Conservation (phyloP, 1,140 invertebrate species). For the Harpegnathos saltator region DNA sequence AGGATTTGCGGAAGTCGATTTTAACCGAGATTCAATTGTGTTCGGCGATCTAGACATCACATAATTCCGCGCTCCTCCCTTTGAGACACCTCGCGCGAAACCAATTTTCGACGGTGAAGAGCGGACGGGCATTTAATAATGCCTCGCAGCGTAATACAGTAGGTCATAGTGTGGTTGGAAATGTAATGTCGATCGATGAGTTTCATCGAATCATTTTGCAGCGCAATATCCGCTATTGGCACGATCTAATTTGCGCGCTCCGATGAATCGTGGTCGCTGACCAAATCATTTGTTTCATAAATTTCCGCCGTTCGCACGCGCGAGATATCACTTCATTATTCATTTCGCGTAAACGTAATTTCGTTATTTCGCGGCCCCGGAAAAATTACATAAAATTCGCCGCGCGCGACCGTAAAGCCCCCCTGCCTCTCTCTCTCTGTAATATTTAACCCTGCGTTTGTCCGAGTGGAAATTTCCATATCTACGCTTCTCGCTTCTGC, state of each 20-base stretch:
- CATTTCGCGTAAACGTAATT: constrained; percentile 17
- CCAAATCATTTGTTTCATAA: constrained; percentile 60
- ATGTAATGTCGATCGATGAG: constrained; percentile 55
- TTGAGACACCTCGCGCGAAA: constrained; percentile 37
- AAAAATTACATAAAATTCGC: constrained; percentile 28
- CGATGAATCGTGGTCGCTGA: constrained; percentile 46
- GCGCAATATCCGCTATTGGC: constrained; percentile 54
- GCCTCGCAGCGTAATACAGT: constrained; percentile 51
- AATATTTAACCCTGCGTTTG: too few relatives aligned
- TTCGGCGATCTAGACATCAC: constrained; percentile 3
- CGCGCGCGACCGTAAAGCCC: too few relatives aligned
- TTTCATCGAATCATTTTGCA: constrained; percentile 61
- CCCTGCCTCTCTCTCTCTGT: too few relatives aligned
- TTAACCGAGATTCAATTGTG: background rate
- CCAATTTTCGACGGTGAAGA: constrained; percentile 31
- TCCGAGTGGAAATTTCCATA: too few relatives aligned
- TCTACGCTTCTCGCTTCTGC: too few relatives aligned
- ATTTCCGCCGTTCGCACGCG: constrained; percentile 42
- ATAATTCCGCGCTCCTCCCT: background rate
- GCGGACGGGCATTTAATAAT: constrained; percentile 51
- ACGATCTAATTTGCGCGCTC: constrained; percentile 56
- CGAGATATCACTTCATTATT: constrained; percentile 45
- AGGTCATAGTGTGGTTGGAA: constrained; percentile 52
- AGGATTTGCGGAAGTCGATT: constrained; percentile 8
- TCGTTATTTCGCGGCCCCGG: background rate